These are phyloP conservation scores for Thumatha senex DNA, from an alignment of 2,888 invertebrate genomes.

Conservation along the genomic window DNA sequence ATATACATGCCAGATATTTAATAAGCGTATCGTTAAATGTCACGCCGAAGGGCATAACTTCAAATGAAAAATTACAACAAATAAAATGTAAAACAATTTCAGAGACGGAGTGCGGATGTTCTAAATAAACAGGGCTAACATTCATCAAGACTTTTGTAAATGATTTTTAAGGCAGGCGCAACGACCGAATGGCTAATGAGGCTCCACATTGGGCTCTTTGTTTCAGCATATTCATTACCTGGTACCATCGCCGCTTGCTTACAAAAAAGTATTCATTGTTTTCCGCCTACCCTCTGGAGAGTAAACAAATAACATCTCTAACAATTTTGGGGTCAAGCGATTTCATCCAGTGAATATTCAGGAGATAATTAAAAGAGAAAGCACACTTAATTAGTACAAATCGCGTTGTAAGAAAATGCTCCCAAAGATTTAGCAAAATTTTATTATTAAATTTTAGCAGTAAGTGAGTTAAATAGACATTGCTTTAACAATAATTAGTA, in stretches of 20 bases:
- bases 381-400: constrained; percentile 57
- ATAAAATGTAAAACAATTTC: constrained; percentile 39
- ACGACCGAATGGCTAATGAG: constrained; percentile 75
- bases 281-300: constrained; percentile 52
- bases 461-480: not conserved
- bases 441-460: constrained; percentile 21
- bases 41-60: constrained; percentile 3
- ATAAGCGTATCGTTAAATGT: constrained; percentile 14
- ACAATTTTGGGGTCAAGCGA: constrained; percentile 73
- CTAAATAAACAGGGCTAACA: constrained; percentile 52
- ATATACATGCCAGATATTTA: constrained; percentile 15
- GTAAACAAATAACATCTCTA: constrained; percentile 69
- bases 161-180: constrained; percentile 72
- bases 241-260: constrained; percentile 61
- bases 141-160: constrained; percentile 74
- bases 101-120: constrained; percentile 34
- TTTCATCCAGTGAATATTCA: constrained; percentile 57
- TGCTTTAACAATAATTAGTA: not conserved
- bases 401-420: constrained; percentile 36
- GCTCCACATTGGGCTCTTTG: constrained; percentile 66
- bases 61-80: constrained; percentile 19
- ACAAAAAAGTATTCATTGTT: constrained; percentile 69
- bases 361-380: constrained; percentile 60
- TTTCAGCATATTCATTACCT: constrained; percentile 79
- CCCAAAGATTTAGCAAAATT: constrained; percentile 24